Conservation (phyloP, 1,140 invertebrate species). For the Ectropis grisescens region DNA sequence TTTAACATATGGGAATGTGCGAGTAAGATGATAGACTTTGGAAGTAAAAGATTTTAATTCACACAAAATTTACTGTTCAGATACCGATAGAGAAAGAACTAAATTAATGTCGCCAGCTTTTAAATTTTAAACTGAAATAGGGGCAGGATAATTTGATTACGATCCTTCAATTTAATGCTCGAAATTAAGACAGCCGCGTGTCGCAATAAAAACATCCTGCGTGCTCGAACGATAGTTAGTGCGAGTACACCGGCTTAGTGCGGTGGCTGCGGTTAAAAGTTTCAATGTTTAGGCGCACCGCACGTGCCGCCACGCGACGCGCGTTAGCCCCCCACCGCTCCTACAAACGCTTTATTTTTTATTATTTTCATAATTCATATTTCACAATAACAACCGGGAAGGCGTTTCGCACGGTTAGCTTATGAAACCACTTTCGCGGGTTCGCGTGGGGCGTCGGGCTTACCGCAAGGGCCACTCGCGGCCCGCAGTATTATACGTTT, state of each 20-base stretch:
- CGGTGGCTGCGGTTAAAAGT: conserved; percentile 48
- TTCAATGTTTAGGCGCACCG: conserved; percentile 62
- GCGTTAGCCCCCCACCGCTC: conserved; percentile 47
- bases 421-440: conserved; percentile 51
- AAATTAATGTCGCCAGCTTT: too few species aligned
- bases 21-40: too few species aligned
- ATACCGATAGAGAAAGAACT: too few species aligned
- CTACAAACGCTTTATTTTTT: conserved; percentile 52
- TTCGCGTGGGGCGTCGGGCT: conserved; percentile 26
- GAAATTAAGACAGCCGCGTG: conserved; percentile 55
- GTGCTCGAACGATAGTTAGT: too few species aligned
- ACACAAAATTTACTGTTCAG: too few species aligned
- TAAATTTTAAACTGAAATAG: too few species aligned
- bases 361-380: conserved; percentile 69
- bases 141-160: conserved; percentile 20
- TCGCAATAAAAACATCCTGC: conserved; percentile 32
- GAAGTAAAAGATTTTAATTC: too few species aligned
- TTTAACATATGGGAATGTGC: too few species aligned
- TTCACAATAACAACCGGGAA: conserved; percentile 65
- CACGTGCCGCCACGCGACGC: conserved; percentile 57
- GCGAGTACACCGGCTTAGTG: too few species aligned
- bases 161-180: conserved; percentile 31
- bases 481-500: conserved; percentile 49
- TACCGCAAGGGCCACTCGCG: conserved; percentile 61
- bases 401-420: conserved; percentile 67